Percentiles rank a stretch among this genome's conserved stretches.
Evolutionary conservation across 2,888 invertebrate species (phyloP).

Genomic region (Ditylenchus weischeri): DNA sequence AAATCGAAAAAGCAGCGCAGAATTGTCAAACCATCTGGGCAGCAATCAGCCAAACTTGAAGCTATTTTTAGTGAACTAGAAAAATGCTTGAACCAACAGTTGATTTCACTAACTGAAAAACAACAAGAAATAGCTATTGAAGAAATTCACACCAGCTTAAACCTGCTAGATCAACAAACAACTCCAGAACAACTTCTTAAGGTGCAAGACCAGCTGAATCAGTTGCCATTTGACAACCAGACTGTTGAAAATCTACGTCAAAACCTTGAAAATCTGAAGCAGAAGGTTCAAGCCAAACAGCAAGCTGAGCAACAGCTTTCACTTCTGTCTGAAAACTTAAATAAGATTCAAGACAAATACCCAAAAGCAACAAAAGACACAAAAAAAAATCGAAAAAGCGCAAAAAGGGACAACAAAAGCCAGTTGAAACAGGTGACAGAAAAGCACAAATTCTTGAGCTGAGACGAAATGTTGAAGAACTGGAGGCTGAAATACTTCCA

Average conservation of each 20-base stretch:
- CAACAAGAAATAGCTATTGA: background rate
- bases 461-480: background rate
- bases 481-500: background rate
- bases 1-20: background rate
- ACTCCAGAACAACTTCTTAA: background rate
- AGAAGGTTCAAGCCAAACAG: background rate
- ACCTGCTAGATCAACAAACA: background rate
- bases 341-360: background rate
- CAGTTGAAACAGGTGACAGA: background rate
- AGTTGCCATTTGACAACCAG: background rate
- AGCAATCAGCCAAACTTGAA: background rate
- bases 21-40: background rate
- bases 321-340: background rate
- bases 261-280: background rate
- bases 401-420: background rate
- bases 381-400: background rate
- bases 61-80: background rate
- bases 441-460: background rate
- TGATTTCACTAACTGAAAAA: background rate
- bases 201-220: background rate
- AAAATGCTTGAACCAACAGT: background rate
- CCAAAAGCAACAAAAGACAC: background rate
- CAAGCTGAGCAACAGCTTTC: background rate
- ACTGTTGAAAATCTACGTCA: background rate
- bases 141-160: background rate